Evolutionary conservation across 2,888 invertebrate species (phyloP).

Genomic region (Ophion slaviceki): DNA sequence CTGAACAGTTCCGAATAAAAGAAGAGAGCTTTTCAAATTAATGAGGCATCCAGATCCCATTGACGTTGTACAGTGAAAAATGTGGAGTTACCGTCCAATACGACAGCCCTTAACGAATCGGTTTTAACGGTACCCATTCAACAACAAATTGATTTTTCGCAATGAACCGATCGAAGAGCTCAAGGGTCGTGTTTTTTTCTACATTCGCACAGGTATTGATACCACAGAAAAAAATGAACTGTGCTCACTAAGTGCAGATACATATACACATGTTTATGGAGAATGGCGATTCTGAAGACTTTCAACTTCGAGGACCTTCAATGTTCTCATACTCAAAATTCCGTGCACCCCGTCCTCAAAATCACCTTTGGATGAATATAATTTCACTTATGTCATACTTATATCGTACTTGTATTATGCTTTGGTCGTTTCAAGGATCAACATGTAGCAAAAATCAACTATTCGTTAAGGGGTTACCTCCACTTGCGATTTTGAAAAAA

Average conservation of each 20-base stretch:
- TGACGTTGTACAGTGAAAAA: slow-evolving; percentile 4
- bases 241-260: not conserved
- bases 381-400: too few relatives aligned
- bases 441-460: too few relatives aligned
- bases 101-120: slow-evolving; percentile 8
- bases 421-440: too few relatives aligned
- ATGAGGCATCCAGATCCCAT: slow-evolving; percentile 34
- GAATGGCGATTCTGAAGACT: not conserved
- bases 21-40: slow-evolving; percentile 18
- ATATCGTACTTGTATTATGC: too few relatives aligned
- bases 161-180: not conserved
- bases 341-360: too few relatives aligned
- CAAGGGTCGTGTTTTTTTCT: not conserved
- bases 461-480: too few relatives aligned
- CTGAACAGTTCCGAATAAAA: slow-evolving; percentile 8
- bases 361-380: too few relatives aligned
- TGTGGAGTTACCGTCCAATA: slow-evolving; percentile 3
- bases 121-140: slow-evolving; percentile 24
- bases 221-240: not conserved
- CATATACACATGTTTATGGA: not conserved
- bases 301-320: too few relatives aligned
- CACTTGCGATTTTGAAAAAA: too few relatives aligned
- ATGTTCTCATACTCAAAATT: too few relatives aligned
- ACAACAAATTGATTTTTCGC: slow-evolving; percentile 14
- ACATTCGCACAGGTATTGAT: not conserved